Base-by-base conservation (phyloP, 2,888 invertebrate genomes). In the Glaucopsyche alexis region DNA sequence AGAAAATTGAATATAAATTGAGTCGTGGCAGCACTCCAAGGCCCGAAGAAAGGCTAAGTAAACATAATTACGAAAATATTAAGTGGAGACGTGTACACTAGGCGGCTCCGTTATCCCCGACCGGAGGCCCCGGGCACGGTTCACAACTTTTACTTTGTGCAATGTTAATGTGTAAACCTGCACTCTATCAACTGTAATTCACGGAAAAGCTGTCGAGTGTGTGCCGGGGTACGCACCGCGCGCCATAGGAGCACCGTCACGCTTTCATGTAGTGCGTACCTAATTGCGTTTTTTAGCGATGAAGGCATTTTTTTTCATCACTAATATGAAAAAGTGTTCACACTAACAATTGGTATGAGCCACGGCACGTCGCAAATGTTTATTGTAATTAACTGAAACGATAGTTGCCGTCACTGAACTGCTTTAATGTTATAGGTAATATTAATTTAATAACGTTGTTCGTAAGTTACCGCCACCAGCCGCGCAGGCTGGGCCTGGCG, bases 31-130 rank as follows among this genome's bases (percentile, higher is more conserved):
- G 76, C 75, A 74, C 78, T 79, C 76, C 77, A 76, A 77, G 73
- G 74, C 71, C 60, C 75, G 73, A 76, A 75, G 74, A 76, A 74
- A 75, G 73, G 75, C 78, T 75, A 77, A 73, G 80, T 79, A 81
- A 83, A 83, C 81, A 82, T 83, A 82, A 84, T 83, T 82, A 84
- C 77, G 78, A 78, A 78, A 76, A 79, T 81, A 79, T 82, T 79
- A 80, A 76, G 76, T 75, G 73, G 73, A 75, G 72, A 73, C 70
- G 74, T 76, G 60, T 60, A 60, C 60, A 60, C 60, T 60, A 77
- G 78, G 77, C 76, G 77, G 76, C 76, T 74, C 74, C 77, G 76
- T 81, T 77, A 83, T 80, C 82, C 83, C 73, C 74, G 72, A 72
- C 77, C 76, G 73, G 71, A 70, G 77, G 76, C 74, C 69, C 75